Conservation (phyloP, 2,113 vertebrate species). For the Melanotaenia duboulayi region DNA sequence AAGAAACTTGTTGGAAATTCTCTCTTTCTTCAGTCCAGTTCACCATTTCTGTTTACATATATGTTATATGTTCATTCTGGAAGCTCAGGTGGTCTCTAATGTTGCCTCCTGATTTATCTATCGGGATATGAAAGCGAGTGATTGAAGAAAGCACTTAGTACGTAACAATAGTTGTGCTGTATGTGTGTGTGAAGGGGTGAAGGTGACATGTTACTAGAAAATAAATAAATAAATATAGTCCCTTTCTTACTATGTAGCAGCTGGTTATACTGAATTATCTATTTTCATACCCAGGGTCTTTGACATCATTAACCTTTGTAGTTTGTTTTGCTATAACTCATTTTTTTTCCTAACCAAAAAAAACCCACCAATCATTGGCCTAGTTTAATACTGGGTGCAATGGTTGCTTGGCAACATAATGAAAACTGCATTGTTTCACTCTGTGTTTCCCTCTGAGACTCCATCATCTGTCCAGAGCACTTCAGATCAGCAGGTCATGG, state of each 20-base stretch:
- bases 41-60: too few relatives aligned
- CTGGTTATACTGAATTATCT: background rate
- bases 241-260: too few relatives aligned
- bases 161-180: too few relatives aligned
- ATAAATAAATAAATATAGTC: too few relatives aligned
- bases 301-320: background rate
- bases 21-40: too few relatives aligned
- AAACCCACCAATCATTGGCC: background rate
- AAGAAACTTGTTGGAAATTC: background rate
- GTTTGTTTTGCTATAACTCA: background rate
- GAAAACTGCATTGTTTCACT: background rate
- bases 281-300: background rate
- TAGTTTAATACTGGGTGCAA: constrained; percentile 18
- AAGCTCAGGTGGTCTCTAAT: too few relatives aligned
- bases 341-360: background rate
- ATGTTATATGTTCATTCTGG: too few relatives aligned
- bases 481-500: constrained; percentile 82
- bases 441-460: constrained; percentile 30
- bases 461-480: constrained; percentile 83
- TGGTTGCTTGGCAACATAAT: constrained; percentile 12
- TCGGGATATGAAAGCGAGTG: too few relatives aligned
- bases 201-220: too few relatives aligned
- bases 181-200: too few relatives aligned
- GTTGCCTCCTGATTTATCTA: too few relatives aligned
- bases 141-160: too few relatives aligned